A percentile compares a stretch with the other conserved stretches of the same genome.
These are phyloP conservation scores for Macropodus opercularis DNA, from an alignment of 2,797 vertebrate genomes.

Conservation along the genomic window DNA sequence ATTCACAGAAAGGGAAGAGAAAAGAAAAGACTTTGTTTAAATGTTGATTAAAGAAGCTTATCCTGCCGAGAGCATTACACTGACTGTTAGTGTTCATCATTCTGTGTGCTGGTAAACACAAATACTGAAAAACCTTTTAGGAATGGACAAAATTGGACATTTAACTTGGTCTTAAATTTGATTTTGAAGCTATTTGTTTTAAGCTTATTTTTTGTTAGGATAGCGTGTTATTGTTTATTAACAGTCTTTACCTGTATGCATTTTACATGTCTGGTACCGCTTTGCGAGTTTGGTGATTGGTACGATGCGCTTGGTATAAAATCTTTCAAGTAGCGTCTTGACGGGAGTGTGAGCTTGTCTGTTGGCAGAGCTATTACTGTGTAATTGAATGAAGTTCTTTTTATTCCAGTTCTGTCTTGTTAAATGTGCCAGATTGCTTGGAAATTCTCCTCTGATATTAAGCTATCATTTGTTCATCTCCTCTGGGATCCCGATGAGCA, in stretches of 20 bases:
- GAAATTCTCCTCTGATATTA: slow-evolving; percentile 11
- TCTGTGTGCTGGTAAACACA: slow-evolving; percentile 4
- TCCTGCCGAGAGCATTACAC: slow-evolving; percentile 31
- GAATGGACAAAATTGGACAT: neutral
- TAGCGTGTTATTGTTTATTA: too few species aligned
- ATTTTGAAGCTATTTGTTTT: neutral
- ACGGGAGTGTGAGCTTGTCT: neutral
- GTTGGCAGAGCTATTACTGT: slow-evolving; percentile 4
- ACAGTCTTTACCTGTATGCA: too few species aligned
- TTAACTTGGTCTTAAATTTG: slow-evolving; percentile 1
- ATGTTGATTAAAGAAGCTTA: slow-evolving; percentile 54
- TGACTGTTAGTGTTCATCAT: slow-evolving; percentile 18
- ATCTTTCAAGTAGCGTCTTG: neutral
- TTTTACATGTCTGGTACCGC: too few species aligned
- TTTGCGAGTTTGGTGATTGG: neutral
- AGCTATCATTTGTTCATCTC: slow-evolving; percentile 11
- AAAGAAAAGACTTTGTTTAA: slow-evolving; percentile 45
- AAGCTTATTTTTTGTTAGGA: too few species aligned
- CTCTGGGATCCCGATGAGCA: slow-evolving; percentile 23
- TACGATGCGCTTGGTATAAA: neutral
- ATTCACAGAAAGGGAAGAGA: slow-evolving; percentile 15
- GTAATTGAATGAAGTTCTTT: slow-evolving; percentile 4
- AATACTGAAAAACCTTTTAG: slow-evolving; percentile 23
- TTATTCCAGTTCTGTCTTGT: slow-evolving; percentile 10
- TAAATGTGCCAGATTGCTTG: slow-evolving; percentile 8